Conservation (phyloP, 2,113 vertebrate species). For the Muntiacus reevesi region DNA sequence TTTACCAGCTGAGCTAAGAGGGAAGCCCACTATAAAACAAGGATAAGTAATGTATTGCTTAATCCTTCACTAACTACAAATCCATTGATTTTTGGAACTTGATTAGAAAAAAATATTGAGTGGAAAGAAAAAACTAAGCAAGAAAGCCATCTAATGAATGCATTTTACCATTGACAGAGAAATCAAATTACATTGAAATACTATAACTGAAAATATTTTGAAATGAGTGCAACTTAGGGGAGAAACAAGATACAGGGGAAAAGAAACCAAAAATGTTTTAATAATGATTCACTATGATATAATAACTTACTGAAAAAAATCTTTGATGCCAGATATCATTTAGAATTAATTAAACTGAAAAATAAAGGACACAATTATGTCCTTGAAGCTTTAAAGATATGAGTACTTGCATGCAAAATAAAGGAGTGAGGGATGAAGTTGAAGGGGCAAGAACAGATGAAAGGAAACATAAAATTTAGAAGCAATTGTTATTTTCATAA, state of each 20-base stretch:
- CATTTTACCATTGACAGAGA: not conserved
- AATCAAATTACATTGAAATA: not conserved
- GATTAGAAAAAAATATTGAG: not conserved
- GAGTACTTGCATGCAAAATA: not conserved
- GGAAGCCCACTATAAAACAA: not conserved
- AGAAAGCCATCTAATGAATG: not conserved
- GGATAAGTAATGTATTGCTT: not conserved
- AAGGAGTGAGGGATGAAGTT: not conserved
- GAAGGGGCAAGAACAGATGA: not conserved
- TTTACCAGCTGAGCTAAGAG: not conserved
- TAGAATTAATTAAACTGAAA: not conserved
- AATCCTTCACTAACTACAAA: constrained; percentile 15
- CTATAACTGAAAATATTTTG: not conserved
- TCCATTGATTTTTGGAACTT: constrained; percentile 2
- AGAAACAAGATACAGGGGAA: not conserved
- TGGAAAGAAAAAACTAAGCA: not conserved
- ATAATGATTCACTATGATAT: not conserved
- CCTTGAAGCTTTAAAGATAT: not conserved
- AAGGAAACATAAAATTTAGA: constrained; percentile 5
- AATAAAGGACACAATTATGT: not conserved
- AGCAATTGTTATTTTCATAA: not conserved
- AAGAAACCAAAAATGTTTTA: not conserved
- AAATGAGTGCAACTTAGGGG: not conserved
- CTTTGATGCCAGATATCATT: not conserved
- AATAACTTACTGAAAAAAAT: not conserved